Evolutionary conservation across 2,888 invertebrate species (phyloP).

Genomic region (Zeuzera pyrina): DNA sequence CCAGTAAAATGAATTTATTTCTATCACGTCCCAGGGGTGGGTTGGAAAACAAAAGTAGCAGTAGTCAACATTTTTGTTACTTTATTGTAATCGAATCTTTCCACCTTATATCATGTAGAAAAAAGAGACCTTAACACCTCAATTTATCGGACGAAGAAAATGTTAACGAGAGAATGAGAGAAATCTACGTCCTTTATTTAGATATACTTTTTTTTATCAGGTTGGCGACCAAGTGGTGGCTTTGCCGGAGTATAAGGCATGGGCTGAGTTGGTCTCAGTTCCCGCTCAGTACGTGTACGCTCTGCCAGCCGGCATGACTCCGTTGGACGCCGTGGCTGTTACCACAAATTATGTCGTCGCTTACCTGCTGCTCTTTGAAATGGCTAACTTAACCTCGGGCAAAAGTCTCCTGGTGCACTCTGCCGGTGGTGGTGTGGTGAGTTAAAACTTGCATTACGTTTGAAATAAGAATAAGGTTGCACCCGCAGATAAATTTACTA

Average conservation of each 20-base stretch:
- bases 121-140: too few species aligned
- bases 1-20: too few species aligned
- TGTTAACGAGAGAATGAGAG: background rate
- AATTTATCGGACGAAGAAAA: background rate
- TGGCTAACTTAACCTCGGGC: slow-evolving; percentile 83
- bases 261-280: slow-evolving; percentile 88
- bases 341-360: slow-evolving; percentile 91
- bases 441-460: slow-evolving; percentile 47
- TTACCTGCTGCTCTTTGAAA: slow-evolving; percentile 87
- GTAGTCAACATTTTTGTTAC: too few species aligned
- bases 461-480: too few species aligned
- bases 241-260: slow-evolving; percentile 87
- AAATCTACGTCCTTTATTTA: background rate
- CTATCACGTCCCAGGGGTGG: too few species aligned
- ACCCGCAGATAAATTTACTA: too few species aligned
- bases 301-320: slow-evolving; percentile 82
- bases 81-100: too few species aligned
- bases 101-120: too few species aligned
- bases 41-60: too few species aligned
- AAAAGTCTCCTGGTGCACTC: slow-evolving; percentile 89
- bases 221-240: slow-evolving; percentile 88
- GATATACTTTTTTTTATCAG: slow-evolving; percentile 41
- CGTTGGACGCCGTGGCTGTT: slow-evolving; percentile 86
- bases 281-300: slow-evolving; percentile 87
- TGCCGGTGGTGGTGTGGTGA: slow-evolving; percentile 91